A percentile compares a stretch with the other conserved stretches of the same genome.
These are phyloP conservation scores for Antheraea yamamai DNA, from an alignment of 2,888 invertebrate species.

Conservation along the genomic window DNA sequence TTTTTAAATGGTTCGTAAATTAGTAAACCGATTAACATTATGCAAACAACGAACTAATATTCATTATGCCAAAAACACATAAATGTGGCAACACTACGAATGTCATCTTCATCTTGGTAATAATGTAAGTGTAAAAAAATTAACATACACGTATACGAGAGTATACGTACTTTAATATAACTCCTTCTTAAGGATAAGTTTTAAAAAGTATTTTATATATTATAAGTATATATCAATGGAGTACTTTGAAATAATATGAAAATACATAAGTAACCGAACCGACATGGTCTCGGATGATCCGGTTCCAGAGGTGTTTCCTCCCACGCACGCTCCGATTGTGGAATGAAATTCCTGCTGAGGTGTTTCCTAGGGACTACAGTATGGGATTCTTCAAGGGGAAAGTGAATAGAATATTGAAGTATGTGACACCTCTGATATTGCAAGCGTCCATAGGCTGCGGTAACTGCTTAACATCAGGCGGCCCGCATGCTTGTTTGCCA, in stretches of 20 bases:
- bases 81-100: slow-evolving; percentile 21
- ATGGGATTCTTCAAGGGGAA: too few species aligned
- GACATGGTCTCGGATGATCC: too few species aligned
- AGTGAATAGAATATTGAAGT: too few species aligned
- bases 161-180: background rate
- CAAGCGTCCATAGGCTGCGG: too few species aligned
- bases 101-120: slow-evolving; percentile 22
- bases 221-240: background rate
- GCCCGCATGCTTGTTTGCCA: too few species aligned
- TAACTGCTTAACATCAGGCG: too few species aligned
- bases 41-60: slow-evolving; percentile 21
- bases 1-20: slow-evolving; percentile 22
- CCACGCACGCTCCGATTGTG: too few species aligned
- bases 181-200: background rate
- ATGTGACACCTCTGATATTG: too few species aligned
- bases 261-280: background rate
- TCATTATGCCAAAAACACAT: slow-evolving; percentile 24
- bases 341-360: too few species aligned
- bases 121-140: slow-evolving; percentile 18
- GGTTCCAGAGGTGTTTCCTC: too few species aligned
- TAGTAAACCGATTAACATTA: slow-evolving; percentile 24
- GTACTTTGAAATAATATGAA: background rate
- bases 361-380: too few species aligned
- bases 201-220: background rate
- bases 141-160: slow-evolving; percentile 22